phyloP scores from a whole-genome alignment of 1,140 invertebrate genomes.

The Halotydeus destructor region DNA sequence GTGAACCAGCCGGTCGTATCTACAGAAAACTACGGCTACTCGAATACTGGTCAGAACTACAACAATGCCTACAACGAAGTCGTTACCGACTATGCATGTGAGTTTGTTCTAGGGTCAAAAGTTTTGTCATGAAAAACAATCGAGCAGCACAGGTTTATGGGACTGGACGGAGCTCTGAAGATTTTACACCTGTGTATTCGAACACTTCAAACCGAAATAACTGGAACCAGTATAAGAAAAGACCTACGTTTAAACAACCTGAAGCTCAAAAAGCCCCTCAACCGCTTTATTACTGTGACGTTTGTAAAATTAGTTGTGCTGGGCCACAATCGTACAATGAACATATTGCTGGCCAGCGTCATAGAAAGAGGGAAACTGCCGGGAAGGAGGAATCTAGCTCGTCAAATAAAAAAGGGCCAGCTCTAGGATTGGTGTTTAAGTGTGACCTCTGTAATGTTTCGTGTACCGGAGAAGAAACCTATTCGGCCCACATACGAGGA shows the following conservation, averaged over 20 bases:
- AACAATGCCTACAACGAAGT: neutral
- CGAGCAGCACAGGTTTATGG: neutral
- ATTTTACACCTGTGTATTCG: no score
- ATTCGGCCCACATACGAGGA: slow-evolving; percentile 88
- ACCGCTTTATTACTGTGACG: slow-evolving; percentile 61
- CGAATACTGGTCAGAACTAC: neutral
- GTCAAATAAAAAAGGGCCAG: slow-evolving; percentile 22
- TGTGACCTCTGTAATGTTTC: slow-evolving; percentile 81
- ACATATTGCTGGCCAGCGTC: slow-evolving; percentile 91
- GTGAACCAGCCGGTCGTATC: neutral
- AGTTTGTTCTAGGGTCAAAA: neutral
- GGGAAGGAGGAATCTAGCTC: slow-evolving; percentile 41
- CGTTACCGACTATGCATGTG: neutral
- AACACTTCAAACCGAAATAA: no score
- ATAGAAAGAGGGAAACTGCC: slow-evolving; percentile 91
- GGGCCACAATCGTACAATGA: slow-evolving; percentile 88
- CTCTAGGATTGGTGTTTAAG: slow-evolving; percentile 44
- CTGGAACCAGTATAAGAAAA: neutral
- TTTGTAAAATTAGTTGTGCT: slow-evolving; percentile 93
- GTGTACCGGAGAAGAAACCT: slow-evolving; percentile 90
- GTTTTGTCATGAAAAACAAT: neutral
- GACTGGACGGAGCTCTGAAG: no score
- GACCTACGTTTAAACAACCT: neutral
- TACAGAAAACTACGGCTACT: neutral
- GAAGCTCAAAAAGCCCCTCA: slow-evolving; percentile 7